Conservation (phyloP, 2,888 invertebrate genomes). For the Drosophila neutralis region DNA sequence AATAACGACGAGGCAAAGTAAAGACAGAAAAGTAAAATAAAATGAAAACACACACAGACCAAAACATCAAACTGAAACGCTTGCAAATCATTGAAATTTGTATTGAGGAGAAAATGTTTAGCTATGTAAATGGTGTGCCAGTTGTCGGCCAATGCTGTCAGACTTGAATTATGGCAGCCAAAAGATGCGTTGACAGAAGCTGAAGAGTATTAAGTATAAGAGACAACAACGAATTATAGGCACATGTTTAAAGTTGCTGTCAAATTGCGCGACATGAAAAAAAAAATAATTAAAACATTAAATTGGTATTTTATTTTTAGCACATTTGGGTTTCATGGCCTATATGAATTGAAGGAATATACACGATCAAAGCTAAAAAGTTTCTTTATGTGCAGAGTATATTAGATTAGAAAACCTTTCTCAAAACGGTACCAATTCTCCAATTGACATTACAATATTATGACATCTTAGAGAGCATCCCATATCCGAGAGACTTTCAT, state of each 20-base stretch:
- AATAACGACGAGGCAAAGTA: conserved; percentile 59
- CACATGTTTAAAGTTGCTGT: conserved; percentile 67
- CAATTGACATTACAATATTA: neutral
- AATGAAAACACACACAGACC: conserved; percentile 15
- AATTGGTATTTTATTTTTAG: conserved; percentile 34
- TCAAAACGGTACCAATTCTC: neutral
- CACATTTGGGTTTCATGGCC: conserved; percentile 11
- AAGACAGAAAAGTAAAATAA: conserved; percentile 11
- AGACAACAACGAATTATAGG: conserved; percentile 48
- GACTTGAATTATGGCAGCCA: conserved; percentile 77
- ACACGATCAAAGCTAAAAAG: no score
- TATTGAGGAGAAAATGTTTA: conserved; percentile 77
- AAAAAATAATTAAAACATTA: conserved; percentile 13
- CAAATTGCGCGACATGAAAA: conserved; percentile 62
- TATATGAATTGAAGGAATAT: conserved; percentile 20
- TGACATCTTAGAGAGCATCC: neutral
- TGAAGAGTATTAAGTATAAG: conserved; percentile 37
- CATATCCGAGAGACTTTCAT: neutral
- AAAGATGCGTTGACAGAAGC: conserved; percentile 75
- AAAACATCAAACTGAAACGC: conserved; percentile 41
- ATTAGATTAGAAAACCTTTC: neutral
- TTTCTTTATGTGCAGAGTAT: neutral
- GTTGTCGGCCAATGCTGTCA: conserved; percentile 41
- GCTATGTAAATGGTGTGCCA: conserved; percentile 79
- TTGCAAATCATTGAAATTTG: conserved; percentile 65